Evolutionary conservation across 2,888 invertebrate genomes (phyloP), one percentile per base, ranked within the genome.

Genomic region (Pyralis farinalis): DNA sequence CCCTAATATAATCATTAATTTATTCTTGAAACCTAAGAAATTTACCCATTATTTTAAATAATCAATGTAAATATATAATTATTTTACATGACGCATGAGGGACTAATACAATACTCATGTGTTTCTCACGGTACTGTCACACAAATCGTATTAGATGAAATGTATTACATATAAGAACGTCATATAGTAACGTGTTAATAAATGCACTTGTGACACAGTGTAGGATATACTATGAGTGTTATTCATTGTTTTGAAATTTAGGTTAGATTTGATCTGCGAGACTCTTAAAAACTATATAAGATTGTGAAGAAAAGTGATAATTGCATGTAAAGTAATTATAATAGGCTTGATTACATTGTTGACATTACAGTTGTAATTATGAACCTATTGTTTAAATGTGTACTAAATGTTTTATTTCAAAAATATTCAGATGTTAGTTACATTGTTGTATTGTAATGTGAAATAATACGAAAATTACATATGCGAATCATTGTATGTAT

Each of bases 41-140:
- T n/a, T n/a, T n/a, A n/a, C n/a, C n/a, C n/a, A n/a, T n/a, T n/a
- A n/a, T n/a, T n/a, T n/a, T n/a, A n/a, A n/a, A n/a, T n/a, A n/a
- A n/a, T n/a, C n/a, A n/a, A n/a, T n/a, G n/a, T n/a, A n/a, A n/a
- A n/a, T 16, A 16, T 3, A 16, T 16, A 4, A 16, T 16, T 16
- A 3, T 4, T 16, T 16, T 16, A 16, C 16, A 16, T 4, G 37
- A 21, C 11, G 25, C 20, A 27, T 39, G 28, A 39, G 20, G 25
- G 39, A 38, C 38, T 16, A 16, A 8, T 21, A 10, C 20, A n/a
- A 11, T 9, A 25, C 16, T 8, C 30, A 34, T 37, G 34, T 42
- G 37, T 43, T 12, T 48, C 45, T 41, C 48, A 48, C 44, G 48
- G 22, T 42, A 39, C 31, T 28, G 34, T 46, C 45, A 12, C 40